A percentile compares a stretch with the other conserved stretches of the same genome.
Conservation (phyloP, 2,113 vertebrate species). For the Struthidea cinerea region DNA sequence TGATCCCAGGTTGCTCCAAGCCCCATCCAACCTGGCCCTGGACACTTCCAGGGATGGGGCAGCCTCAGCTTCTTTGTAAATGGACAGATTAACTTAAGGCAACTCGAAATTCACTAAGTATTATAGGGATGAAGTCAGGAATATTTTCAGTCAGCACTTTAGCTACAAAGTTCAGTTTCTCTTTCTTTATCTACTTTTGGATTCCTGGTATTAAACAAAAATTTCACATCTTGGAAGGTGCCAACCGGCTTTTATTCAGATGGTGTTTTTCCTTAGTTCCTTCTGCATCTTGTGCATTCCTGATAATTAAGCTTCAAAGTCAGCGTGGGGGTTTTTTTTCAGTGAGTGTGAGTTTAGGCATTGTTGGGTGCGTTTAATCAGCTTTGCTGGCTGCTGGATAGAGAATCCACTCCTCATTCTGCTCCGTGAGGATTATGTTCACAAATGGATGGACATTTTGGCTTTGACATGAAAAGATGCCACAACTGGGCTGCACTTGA, state of each 20-base stretch:
- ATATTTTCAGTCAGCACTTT: background rate
- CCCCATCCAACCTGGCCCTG: fast-evolving
- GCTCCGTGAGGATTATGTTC: background rate
- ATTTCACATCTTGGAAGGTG: background rate
- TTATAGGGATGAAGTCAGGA: background rate
- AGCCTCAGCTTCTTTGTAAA: background rate
- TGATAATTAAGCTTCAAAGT: constrained; percentile 18
- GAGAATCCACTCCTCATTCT: background rate
- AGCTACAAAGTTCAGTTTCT: background rate
- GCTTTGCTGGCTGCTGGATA: background rate
- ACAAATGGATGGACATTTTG: background rate
- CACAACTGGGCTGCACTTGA: too few species aligned
- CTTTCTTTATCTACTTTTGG: background rate
- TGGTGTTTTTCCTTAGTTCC: background rate
- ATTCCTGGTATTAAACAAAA: background rate
- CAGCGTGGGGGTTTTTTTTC: background rate
- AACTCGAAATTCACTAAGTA: background rate
- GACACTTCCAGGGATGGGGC: background rate
- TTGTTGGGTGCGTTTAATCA: background rate
- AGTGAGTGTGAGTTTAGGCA: background rate
- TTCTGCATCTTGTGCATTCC: background rate
- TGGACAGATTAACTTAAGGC: background rate
- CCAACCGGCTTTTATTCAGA: background rate
- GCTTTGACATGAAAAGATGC: background rate
- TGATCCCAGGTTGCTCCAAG: fast-evolving